phyloP scores from a whole-genome alignment of 2,797 vertebrate species.

The Crocidura indochinensis region DNA sequence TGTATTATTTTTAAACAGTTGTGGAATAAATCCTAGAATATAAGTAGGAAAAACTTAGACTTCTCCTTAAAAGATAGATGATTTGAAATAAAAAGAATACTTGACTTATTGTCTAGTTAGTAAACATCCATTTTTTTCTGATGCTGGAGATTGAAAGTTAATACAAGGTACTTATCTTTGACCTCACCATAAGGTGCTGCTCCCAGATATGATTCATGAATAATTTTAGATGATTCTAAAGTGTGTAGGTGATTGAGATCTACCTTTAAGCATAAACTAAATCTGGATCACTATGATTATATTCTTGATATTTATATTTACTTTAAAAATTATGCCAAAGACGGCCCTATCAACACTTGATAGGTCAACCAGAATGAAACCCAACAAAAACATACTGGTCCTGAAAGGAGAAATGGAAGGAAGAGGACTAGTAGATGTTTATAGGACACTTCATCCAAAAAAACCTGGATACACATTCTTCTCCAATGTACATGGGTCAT shows the following conservation, averaged over 20 bases:
- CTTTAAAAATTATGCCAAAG: no score
- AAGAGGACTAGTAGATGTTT: no score
- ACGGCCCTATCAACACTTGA: no score
- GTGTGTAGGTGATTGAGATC: background rate
- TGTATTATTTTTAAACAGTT: background rate
- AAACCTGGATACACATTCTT: no score
- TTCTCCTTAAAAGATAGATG: background rate
- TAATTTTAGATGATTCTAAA: background rate
- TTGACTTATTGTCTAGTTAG: background rate
- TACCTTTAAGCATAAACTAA: background rate
- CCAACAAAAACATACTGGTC: no score
- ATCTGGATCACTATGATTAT: constrained; percentile 9
- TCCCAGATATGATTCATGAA: background rate
- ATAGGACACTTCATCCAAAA: no score
- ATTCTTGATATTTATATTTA: background rate
- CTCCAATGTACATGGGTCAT: no score
- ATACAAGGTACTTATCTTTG: background rate
- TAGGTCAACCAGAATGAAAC: no score
- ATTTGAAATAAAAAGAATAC: background rate
- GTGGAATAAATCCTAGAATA: background rate
- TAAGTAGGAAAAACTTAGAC: background rate
- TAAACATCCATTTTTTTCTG: background rate
- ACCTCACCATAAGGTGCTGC: background rate
- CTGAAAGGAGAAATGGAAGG: no score
- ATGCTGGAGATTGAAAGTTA: background rate